phyloP scores from a whole-genome alignment of 2,113 vertebrate species.

The Elgaria multicarinata region DNA sequence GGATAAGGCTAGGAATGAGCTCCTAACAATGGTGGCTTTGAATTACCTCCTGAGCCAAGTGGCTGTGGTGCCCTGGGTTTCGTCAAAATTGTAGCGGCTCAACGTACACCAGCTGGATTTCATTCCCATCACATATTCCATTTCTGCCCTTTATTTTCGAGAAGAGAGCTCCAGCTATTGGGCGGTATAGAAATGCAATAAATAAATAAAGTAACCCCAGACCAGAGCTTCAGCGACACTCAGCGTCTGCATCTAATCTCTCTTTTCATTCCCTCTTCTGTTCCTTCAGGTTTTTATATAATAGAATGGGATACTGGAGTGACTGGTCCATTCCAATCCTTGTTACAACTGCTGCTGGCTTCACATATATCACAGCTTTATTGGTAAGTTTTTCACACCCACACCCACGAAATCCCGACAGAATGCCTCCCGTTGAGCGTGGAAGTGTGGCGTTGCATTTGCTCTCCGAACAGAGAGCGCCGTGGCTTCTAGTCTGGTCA shows the following conservation, averaged over 20 bases:
- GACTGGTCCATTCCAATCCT: constrained; percentile 93
- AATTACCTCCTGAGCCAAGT: too few species aligned
- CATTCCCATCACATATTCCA: not conserved
- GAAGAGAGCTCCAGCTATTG: too few species aligned
- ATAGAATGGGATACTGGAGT: constrained; percentile 90
- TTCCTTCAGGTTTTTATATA: constrained; percentile 91
- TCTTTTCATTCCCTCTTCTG: not conserved
- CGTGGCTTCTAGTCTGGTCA: too few species aligned
- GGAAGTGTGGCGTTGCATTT: not conserved
- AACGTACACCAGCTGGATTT: not conserved
- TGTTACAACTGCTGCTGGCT: constrained; percentile 85
- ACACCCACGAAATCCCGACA: not conserved
- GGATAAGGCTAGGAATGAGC: too few species aligned
- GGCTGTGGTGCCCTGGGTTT: too few species aligned
- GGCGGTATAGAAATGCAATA: too few species aligned
- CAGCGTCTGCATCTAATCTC: not conserved
- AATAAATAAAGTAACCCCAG: too few species aligned
- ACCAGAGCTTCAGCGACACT: not conserved
- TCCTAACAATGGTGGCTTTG: too few species aligned
- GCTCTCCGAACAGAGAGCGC: not conserved
- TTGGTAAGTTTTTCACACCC: constrained; percentile 77
- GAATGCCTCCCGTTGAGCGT: not conserved
- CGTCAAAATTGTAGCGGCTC: not conserved
- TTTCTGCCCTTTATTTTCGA: accelerated
- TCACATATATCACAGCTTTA: constrained; percentile 89